These are phyloP conservation scores for Meleagris gallopavo DNA, from an alignment of 2,113 vertebrate species.

Conservation along the genomic window DNA sequence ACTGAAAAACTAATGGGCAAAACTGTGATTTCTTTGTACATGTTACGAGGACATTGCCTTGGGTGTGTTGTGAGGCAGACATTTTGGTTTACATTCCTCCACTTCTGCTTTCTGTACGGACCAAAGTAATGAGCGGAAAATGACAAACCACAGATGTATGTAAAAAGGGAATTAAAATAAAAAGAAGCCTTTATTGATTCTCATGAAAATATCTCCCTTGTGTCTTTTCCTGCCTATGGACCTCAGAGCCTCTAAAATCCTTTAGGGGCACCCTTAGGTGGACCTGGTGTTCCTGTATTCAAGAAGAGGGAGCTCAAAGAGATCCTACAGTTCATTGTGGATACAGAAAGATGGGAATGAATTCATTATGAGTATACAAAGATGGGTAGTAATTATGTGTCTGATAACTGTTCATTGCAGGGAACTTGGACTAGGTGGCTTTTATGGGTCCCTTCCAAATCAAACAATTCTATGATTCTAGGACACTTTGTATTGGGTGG, in stretches of 20 bases:
- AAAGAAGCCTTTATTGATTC: conserved; percentile 38
- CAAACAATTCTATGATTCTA: too few species aligned
- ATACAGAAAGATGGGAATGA: neutral
- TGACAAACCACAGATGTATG: conserved; percentile 43
- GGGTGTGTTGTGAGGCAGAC: conserved; percentile 35
- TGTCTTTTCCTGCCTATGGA: neutral
- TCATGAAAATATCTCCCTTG: neutral
- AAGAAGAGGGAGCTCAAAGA: neutral
- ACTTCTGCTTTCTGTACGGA: conserved; percentile 60
- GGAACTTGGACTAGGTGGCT: too few species aligned
- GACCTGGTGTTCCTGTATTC: neutral
- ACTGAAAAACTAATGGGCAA: neutral
- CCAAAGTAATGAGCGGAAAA: conserved; percentile 45
- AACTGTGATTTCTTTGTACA: neutral
- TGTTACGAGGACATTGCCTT: neutral
- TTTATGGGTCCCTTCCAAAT: too few species aligned
- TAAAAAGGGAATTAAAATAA: conserved; percentile 71
- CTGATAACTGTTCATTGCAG: neutral
- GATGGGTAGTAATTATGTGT: neutral
- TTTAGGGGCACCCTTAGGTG: accelerated
- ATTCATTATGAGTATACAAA: neutral
- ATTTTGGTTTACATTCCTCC: conserved; percentile 58
- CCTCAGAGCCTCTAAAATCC: neutral
- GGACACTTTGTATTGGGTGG: neutral
- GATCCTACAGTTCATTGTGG: neutral